Percentiles rank a stretch among this genome's conserved stretches.
These are phyloP conservation scores for Drosophila pachea DNA, from an alignment of 1,140 invertebrate genomes.

Conservation along the genomic window DNA sequence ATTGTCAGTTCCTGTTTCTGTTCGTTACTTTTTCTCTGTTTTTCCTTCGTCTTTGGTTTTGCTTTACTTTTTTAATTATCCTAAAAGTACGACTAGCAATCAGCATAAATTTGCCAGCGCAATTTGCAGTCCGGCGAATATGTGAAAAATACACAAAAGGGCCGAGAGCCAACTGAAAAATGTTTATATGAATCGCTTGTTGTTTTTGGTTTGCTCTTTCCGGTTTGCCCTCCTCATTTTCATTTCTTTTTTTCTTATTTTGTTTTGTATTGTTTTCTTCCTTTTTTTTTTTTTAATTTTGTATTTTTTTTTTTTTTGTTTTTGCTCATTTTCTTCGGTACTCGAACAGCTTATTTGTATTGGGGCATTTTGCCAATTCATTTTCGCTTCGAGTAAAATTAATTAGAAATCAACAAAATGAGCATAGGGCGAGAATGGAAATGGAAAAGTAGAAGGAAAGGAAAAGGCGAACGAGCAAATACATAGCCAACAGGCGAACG, in stretches of 20 bases:
- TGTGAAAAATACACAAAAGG: slow-evolving; percentile 32
- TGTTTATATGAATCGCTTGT: slow-evolving; percentile 19
- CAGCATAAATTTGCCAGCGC: slow-evolving; percentile 22
- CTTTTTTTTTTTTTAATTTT: slow-evolving; percentile 4
- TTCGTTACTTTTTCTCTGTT: too few species aligned
- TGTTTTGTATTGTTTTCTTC: slow-evolving; percentile 6
- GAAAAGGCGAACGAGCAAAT: slow-evolving; percentile 12
- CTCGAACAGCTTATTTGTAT: slow-evolving; percentile 15
- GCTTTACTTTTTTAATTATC: slow-evolving; percentile 37
- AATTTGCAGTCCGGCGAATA: slow-evolving; percentile 26
- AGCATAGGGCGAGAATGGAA: slow-evolving; percentile 32
- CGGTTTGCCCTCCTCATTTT: background rate
- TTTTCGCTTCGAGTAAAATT: slow-evolving; percentile 69
- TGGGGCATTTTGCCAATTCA: slow-evolving; percentile 70
- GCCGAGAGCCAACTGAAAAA: slow-evolving; percentile 6
- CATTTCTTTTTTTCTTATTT: slow-evolving; percentile 5
- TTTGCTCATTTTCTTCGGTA: slow-evolving; percentile 2
- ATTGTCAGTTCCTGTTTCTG: too few species aligned
- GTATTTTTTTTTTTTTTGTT: slow-evolving; percentile 3
- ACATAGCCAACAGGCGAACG: slow-evolving; percentile 10
- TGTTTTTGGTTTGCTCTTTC: slow-evolving; percentile 3
- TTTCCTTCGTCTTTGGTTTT: background rate
- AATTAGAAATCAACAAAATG: slow-evolving; percentile 73
- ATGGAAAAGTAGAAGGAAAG: too few species aligned
- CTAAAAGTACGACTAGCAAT: slow-evolving; percentile 34